A percentile compares a stretch with the other conserved stretches of the same genome.
phyloP scores from a whole-genome alignment of 2,113 vertebrate species.

The Podarcis raffonei region DNA sequence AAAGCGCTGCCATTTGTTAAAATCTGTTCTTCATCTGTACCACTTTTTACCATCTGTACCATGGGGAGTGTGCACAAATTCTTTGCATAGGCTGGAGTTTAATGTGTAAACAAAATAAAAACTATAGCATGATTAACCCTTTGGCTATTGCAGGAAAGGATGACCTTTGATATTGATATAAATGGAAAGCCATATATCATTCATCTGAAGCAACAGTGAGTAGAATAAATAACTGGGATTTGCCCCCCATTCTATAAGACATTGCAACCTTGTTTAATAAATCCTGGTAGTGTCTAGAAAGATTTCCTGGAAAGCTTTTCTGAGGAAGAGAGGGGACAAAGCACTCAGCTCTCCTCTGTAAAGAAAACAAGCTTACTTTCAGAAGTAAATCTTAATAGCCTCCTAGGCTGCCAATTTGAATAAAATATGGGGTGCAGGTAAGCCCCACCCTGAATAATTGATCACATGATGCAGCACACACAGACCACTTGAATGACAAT shows the following conservation, averaged over 20 bases:
- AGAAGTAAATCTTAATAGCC: background rate
- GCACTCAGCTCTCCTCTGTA: background rate
- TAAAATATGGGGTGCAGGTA: no score
- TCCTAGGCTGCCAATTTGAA: no score
- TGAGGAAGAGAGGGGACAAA: background rate
- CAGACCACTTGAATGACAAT: no score
- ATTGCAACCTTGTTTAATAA: no score
- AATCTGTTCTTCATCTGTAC: no score
- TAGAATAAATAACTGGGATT: background rate
- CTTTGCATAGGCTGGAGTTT: background rate
- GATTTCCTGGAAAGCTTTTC: no score
- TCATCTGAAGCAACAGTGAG: constrained; percentile 65
- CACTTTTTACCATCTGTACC: background rate
- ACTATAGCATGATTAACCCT: background rate
- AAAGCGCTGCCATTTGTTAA: no score
- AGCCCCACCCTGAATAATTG: no score
- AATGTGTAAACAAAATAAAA: background rate
- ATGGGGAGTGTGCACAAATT: background rate
- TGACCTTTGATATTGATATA: constrained; percentile 58
- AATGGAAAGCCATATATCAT: constrained; percentile 44
- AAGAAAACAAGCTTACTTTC: background rate
- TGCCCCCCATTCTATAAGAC: no score
- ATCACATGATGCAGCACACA: no score
- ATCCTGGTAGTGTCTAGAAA: no score
- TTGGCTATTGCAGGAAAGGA: constrained; percentile 1